Conservation (phyloP, 2,888 invertebrate species). For the Scrobipalpa costella region DNA sequence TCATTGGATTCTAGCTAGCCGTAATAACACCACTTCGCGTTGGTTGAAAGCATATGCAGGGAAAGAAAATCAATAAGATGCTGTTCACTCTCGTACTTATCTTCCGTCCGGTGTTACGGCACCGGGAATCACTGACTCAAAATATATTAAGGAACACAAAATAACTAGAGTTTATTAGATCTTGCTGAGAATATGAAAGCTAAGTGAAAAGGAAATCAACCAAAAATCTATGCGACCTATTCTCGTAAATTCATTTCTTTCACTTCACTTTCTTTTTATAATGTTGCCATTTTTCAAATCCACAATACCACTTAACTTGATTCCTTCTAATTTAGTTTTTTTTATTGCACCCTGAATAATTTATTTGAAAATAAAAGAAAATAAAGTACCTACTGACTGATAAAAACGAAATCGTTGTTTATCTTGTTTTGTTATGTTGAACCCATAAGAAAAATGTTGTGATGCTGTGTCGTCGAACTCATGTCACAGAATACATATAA, state of each 20-base stretch:
- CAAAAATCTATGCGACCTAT: constrained; percentile 81
- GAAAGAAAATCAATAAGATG: constrained; percentile 82
- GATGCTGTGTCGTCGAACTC: too few relatives aligned
- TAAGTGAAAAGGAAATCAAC: constrained; percentile 81
- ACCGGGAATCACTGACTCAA: constrained; percentile 69
- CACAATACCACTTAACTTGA: constrained; percentile 23
- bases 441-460: too few relatives aligned
- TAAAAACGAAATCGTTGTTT: too few relatives aligned
- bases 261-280: constrained; percentile 79
- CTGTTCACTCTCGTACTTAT: constrained; percentile 77
- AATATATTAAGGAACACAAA: constrained; percentile 73
- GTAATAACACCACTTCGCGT: constrained; percentile 75
- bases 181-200: constrained; percentile 74
- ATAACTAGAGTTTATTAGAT: constrained; percentile 76
- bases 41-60: constrained; percentile 80
- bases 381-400: too few relatives aligned
- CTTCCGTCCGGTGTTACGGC: constrained; percentile 65
- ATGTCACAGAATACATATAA: too few relatives aligned
- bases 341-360: constrained; percentile 20
- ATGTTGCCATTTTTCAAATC: constrained; percentile 60
- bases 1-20: constrained; percentile 60
- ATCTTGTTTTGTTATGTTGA: too few relatives aligned
- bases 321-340: neutral
- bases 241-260: constrained; percentile 81
- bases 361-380: too few relatives aligned